phyloP scores from a whole-genome alignment of 2,113 vertebrate species.

The Oreocharis arfaki region DNA sequence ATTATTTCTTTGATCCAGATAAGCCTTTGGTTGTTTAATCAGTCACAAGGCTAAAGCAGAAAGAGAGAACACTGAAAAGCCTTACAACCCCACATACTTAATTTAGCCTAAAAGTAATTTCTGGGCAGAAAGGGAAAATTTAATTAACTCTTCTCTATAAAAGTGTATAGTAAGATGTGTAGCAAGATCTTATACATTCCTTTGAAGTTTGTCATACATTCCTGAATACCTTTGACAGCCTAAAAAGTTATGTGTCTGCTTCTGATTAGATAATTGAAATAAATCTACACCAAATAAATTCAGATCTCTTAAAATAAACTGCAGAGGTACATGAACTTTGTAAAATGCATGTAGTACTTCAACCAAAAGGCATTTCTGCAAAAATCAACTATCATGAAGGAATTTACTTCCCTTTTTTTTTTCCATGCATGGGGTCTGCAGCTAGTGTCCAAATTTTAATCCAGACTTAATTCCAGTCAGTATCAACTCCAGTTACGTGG shows the following conservation, averaged over 20 bases:
- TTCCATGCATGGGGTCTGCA: background rate
- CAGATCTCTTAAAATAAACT: conserved; percentile 66
- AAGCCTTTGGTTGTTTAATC: conserved; percentile 36
- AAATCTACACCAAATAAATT: conserved; percentile 72
- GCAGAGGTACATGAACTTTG: conserved; percentile 49
- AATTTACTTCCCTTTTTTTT: background rate
- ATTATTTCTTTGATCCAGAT: conserved; percentile 53
- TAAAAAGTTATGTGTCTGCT: conserved; percentile 67
- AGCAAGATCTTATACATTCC: conserved; percentile 64
- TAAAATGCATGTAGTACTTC: conserved; percentile 43
- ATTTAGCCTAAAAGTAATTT: conserved; percentile 58
- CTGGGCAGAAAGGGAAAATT: conserved; percentile 63
- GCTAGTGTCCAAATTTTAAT: background rate
- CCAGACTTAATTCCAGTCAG: background rate
- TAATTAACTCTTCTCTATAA: conserved; percentile 69
- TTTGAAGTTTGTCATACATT: conserved; percentile 74
- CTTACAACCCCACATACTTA: background rate
- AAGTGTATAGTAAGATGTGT: conserved; percentile 63
- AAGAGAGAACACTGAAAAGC: background rate
- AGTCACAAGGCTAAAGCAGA: background rate
- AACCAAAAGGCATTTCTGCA: conserved; percentile 48
- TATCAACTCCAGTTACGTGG: background rate
- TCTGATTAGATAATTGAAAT: conserved; percentile 79
- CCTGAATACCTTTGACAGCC: conserved; percentile 64
- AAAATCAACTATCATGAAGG: conserved; percentile 37